phyloP scores from a whole-genome alignment of 2,797 vertebrate species.

The Anomalospiza imberbis region DNA sequence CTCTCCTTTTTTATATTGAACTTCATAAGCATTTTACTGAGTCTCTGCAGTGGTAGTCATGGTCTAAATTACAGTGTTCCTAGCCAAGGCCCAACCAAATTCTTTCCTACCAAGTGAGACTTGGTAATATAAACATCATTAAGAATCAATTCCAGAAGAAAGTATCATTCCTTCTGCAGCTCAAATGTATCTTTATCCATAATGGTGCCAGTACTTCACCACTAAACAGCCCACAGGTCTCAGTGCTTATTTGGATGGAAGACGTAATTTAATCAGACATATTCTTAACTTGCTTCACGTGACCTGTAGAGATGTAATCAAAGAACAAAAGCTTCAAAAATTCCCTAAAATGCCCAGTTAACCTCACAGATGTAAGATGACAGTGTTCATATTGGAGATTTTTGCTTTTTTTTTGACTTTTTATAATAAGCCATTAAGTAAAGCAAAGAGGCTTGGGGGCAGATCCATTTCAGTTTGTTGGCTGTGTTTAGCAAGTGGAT shows the following conservation, averaged over 20 bases:
- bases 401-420: neutral
- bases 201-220: neutral
- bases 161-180: neutral
- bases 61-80: neutral
- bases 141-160: neutral
- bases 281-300: neutral
- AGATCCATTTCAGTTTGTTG: neutral
- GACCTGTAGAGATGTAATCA: neutral
- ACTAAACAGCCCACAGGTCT: neutral
- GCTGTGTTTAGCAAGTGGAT: neutral
- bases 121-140: neutral
- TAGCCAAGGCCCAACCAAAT: neutral
- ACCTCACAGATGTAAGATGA: neutral
- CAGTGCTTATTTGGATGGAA: neutral
- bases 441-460: neutral
- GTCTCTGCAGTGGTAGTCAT: neutral
- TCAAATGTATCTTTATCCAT: neutral
- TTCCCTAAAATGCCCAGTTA: neutral
- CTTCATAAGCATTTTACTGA: neutral
- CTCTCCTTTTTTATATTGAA: neutral
- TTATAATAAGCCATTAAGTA: neutral
- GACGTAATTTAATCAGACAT: neutral
- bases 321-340: neutral
- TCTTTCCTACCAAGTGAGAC: neutral
- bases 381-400: neutral